These are phyloP conservation scores for Sarcophaga bullata DNA, from an alignment of 1,140 invertebrate species.

Conservation along the genomic window DNA sequence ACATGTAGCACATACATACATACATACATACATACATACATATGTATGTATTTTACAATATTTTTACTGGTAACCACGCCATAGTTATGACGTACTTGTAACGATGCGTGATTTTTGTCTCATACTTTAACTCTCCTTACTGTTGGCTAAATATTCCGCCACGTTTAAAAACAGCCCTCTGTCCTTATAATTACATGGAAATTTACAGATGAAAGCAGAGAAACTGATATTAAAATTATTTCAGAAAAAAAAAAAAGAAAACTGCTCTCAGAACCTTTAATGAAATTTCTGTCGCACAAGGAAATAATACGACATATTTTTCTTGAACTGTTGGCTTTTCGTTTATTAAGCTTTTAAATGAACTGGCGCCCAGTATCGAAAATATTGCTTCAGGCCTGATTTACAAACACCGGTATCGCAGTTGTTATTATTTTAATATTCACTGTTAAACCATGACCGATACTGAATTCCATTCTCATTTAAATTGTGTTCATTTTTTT, in stretches of 20 bases:
- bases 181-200: background rate
- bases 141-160: too few relatives aligned
- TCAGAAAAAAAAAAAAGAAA: too few relatives aligned
- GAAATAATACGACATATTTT: constrained; percentile 12
- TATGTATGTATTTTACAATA: too few relatives aligned
- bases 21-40: too few relatives aligned
- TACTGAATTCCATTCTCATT: background rate
- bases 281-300: constrained; percentile 14
- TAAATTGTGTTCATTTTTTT: too few relatives aligned
- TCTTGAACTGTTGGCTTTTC: background rate
- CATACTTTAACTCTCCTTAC: too few relatives aligned
- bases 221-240: background rate
- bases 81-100: too few relatives aligned
- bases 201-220: background rate
- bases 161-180: background rate
- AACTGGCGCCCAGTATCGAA: constrained; percentile 6
- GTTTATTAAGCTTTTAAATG: background rate
- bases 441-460: constrained; percentile 2
- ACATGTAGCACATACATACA: too few relatives aligned
- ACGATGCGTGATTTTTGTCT: too few relatives aligned
- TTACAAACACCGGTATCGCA: too few relatives aligned
- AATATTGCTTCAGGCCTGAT: background rate
- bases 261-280: constrained; percentile 23
- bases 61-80: too few relatives aligned
- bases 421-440: background rate